Evolutionary conservation across 2,888 invertebrate species (phyloP).

Genomic region (Andrena chrysosceles): DNA sequence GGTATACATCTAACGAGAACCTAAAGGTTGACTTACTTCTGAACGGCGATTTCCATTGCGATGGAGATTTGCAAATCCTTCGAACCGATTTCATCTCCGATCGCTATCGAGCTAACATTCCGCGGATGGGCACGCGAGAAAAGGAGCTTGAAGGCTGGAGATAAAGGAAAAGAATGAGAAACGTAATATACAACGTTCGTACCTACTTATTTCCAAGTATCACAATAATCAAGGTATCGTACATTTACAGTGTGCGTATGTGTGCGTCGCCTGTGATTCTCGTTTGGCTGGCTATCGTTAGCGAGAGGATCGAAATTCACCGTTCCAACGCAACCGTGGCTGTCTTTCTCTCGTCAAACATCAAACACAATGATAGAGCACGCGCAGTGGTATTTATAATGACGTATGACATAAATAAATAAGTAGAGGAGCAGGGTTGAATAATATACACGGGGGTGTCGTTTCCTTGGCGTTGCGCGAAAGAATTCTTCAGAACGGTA

Average conservation of each 20-base stretch:
- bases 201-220: conserved; percentile 75
- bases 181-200: conserved; percentile 56
- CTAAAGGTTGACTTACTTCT: neutral
- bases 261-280: conserved; percentile 30
- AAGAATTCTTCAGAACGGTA: neutral
- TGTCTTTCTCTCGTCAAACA: neutral
- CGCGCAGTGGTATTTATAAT: neutral
- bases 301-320: conserved; percentile 16
- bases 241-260: conserved; percentile 28
- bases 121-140: neutral
- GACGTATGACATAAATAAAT: conserved; percentile 43
- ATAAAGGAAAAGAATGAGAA: conserved; percentile 22
- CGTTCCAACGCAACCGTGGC: neutral
- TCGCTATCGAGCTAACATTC: neutral
- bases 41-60: neutral
- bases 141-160: neutral
- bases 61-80: neutral
- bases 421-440: neutral
- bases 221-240: conserved; percentile 71
- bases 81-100: neutral
- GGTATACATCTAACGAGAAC: neutral
- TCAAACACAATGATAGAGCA: neutral
- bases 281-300: conserved; percentile 21
- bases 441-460: conserved; percentile 6
- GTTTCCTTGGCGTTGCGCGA: neutral